A percentile compares a stretch with the other conserved stretches of the same genome.
Conservation (phyloP, 1,140 invertebrate species). For the Spodoptera litura region DNA sequence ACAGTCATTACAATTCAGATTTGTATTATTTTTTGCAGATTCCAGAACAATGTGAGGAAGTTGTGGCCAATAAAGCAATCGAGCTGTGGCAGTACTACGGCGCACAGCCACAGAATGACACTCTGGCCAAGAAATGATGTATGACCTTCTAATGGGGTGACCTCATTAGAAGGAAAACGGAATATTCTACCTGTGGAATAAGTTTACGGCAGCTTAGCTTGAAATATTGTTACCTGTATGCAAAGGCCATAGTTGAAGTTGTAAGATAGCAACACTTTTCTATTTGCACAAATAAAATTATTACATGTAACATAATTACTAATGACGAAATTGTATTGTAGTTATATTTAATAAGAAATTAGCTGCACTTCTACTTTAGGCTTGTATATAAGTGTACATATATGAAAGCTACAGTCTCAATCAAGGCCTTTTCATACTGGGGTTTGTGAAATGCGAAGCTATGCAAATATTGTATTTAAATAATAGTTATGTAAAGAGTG, state of each 20-base stretch:
- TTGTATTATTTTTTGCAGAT: conserved; percentile 85
- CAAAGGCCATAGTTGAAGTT: not conserved
- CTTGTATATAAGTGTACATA: too few relatives aligned
- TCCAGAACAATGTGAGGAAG: conserved; percentile 91
- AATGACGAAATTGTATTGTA: not conserved
- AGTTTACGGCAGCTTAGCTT: conserved; percentile 21
- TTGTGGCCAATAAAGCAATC: conserved; percentile 92
- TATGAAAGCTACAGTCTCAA: not conserved
- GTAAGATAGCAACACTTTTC: not conserved
- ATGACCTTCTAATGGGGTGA: conserved; percentile 82
- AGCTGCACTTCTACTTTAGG: too few relatives aligned
- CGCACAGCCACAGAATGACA: conserved; percentile 79
- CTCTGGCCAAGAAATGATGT: conserved; percentile 81
- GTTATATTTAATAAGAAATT: too few relatives aligned
- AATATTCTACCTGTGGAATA: not conserved
- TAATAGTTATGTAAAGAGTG: conserved; percentile 3
- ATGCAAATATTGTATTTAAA: not conserved
- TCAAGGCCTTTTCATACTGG: not conserved
- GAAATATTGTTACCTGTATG: not conserved
- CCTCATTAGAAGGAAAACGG: conserved; percentile 78
- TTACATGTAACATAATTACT: not conserved
- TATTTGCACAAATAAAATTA: not conserved
- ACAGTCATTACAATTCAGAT: too few relatives aligned
- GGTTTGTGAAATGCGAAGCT: not conserved
- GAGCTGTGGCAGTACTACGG: conserved; percentile 90